Conservation (phyloP, 1,140 invertebrate genomes). For the Dufourea novaeangliae region DNA sequence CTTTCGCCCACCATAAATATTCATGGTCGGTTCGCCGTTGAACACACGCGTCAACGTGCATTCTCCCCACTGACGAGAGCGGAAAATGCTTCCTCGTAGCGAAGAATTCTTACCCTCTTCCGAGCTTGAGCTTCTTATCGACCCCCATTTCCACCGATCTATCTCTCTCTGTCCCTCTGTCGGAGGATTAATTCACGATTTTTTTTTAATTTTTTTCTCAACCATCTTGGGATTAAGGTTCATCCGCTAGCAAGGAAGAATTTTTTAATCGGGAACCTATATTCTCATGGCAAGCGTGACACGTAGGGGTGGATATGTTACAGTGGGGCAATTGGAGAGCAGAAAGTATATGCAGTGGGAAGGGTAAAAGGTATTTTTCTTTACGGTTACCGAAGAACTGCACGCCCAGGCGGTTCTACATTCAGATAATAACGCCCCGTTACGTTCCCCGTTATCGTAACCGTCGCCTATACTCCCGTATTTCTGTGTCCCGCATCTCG, state of each 20-base stretch:
- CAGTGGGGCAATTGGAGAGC: background rate
- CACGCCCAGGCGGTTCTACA: slow-evolving; percentile 18
- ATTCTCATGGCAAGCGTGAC: too few relatives aligned
- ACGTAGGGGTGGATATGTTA: too few relatives aligned
- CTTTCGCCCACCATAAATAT: slow-evolving; percentile 19
- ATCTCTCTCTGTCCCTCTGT: background rate
- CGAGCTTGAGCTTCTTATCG: background rate
- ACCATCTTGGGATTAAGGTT: background rate
- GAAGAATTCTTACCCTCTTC: background rate
- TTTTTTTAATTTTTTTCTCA: too few relatives aligned
- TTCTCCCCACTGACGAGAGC: background rate
- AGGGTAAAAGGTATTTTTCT: slow-evolving; percentile 25
- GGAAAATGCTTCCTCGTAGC: background rate
- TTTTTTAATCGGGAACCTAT: too few relatives aligned
- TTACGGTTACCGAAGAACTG: slow-evolving; percentile 3
- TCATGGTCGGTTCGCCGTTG: slow-evolving; percentile 1
- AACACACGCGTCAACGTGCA: slow-evolving; percentile 30
- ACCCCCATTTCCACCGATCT: background rate
- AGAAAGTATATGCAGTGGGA: background rate
- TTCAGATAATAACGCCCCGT: slow-evolving; percentile 40
- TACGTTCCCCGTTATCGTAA: slow-evolving; percentile 32
- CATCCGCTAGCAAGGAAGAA: too few relatives aligned
- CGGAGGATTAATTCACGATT: background rate
- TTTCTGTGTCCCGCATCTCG: too few relatives aligned
- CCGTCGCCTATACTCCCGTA: background rate